phyloP scores from a whole-genome alignment of 92 coral and sea anemone species.

The Umimayanthus chanpuru region DNA sequence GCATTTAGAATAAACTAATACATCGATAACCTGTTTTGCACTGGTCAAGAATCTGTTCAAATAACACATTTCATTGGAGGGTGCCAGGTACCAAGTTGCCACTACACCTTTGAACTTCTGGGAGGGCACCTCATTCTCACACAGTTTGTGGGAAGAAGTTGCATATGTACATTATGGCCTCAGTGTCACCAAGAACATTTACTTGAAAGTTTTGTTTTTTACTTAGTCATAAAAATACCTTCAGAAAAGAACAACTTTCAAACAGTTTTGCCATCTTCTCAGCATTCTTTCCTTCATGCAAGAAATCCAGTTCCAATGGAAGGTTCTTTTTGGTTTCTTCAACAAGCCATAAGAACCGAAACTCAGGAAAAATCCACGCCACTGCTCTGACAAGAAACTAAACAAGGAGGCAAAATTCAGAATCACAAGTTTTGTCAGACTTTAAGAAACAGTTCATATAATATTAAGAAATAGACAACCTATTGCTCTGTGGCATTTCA shows the following conservation, averaged over 20 bases:
- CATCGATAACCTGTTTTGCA: too few species aligned
- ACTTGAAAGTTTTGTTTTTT: too few species aligned
- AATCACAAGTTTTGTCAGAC: too few species aligned
- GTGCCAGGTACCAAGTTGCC: neutral
- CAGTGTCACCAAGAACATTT: too few species aligned
- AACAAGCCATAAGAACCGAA: constrained; percentile 91
- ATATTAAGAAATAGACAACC: too few species aligned
- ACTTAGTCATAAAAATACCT: constrained; percentile 55
- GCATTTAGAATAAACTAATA: too few species aligned
- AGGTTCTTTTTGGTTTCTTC: constrained; percentile 96
- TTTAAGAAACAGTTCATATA: too few species aligned
- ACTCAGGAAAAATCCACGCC: constrained; percentile 90
- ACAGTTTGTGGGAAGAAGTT: too few species aligned
- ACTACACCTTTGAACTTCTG: neutral
- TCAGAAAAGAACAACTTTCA: constrained; percentile 72
- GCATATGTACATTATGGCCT: too few species aligned
- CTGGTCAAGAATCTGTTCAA: neutral
- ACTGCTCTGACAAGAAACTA: constrained; percentile 86
- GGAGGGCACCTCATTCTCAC: too few species aligned
- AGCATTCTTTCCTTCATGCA: constrained; percentile 90
- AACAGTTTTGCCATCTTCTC: constrained; percentile 81
- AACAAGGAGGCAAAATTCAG: neutral
- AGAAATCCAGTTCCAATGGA: constrained; percentile 93
- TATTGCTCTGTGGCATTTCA: too few species aligned
- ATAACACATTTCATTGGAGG: neutral